phyloP scores from a whole-genome alignment of 2,113 vertebrate genomes.

The Mionectes macconnelli region DNA sequence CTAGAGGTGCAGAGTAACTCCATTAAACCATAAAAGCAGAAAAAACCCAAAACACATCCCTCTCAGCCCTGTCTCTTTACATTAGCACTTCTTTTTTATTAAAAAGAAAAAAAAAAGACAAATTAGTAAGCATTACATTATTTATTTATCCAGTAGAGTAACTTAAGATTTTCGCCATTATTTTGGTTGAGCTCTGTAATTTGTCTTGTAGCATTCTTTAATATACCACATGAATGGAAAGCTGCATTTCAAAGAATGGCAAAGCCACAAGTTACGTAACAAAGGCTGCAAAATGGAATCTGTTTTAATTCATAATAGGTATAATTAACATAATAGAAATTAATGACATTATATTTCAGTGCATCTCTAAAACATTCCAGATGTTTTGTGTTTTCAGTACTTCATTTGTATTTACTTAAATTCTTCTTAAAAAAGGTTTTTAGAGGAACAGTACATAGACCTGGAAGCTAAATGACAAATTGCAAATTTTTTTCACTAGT shows the following conservation, averaged over 20 bases:
- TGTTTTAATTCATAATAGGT: neutral
- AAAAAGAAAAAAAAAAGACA: neutral
- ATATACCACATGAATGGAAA: constrained; percentile 10
- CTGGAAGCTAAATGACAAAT: neutral
- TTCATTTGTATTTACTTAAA: neutral
- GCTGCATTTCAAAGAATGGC: constrained; percentile 18
- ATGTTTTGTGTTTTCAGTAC: neutral
- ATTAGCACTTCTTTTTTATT: neutral
- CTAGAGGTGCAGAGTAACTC: neutral
- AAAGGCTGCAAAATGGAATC: neutral
- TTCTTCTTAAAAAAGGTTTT: neutral
- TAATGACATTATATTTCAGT: neutral
- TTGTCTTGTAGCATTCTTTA: constrained; percentile 15
- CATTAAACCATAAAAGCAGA: neutral
- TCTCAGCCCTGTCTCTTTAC: neutral
- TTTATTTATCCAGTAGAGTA: neutral
- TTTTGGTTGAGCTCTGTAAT: constrained; percentile 26
- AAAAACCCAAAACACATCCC: neutral
- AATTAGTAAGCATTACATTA: neutral
- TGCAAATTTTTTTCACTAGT: neutral
- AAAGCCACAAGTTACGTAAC: constrained; percentile 38
- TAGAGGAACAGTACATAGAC: neutral
- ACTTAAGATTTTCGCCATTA: neutral
- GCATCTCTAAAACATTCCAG: constrained; percentile 30
- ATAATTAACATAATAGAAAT: constrained; percentile 1